A percentile compares a stretch with the other conserved stretches of the same genome.
Evolutionary conservation across 2,888 invertebrate genomes (phyloP).

Genomic region (Andrena praecox): DNA sequence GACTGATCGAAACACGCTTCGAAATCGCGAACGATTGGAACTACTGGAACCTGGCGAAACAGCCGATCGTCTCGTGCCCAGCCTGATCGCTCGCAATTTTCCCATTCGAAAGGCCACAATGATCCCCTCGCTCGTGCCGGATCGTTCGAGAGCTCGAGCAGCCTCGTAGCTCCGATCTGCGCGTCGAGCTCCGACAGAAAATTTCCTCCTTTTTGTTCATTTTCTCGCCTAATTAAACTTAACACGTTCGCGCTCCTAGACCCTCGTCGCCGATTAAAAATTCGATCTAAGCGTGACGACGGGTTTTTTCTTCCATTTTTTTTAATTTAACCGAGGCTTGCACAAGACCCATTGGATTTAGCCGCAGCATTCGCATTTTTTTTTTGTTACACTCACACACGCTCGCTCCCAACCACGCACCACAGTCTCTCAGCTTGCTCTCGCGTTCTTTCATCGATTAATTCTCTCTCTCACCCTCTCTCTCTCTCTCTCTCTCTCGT

Average conservation of each 20-base stretch:
- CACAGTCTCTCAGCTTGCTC: neutral
- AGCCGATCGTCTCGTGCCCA: conserved; percentile 4
- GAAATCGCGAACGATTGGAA: conserved; percentile 25
- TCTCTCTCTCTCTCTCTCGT: conserved; percentile 24
- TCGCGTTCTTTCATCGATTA: conserved; percentile 13
- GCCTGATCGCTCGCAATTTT: conserved; percentile 36
- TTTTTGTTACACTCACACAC: neutral
- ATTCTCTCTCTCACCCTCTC: neutral
- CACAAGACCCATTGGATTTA: conserved; percentile 81
- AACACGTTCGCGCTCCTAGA: conserved; percentile 52
- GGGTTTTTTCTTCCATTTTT: conserved; percentile 52
- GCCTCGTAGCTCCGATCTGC: conserved; percentile 8
- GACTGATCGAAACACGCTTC: conserved; percentile 23
- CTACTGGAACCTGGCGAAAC: neutral
- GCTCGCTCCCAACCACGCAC: neutral
- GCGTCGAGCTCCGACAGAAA: neutral
- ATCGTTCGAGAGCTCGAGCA: conserved; percentile 26
- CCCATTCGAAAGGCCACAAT: conserved; percentile 62
- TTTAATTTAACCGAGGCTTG: conserved; percentile 80
- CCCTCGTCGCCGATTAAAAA: conserved; percentile 54
- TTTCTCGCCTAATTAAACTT: conserved; percentile 63
- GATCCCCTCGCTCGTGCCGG: conserved; percentile 59
- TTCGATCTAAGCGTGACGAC: conserved; percentile 79
- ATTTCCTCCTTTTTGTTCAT: neutral
- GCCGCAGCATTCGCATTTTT: conserved; percentile 61